A percentile compares a stretch with the other conserved stretches of the same genome.
Conservation (phyloP, 2,113 vertebrate genomes). For the Tichodroma muraria region DNA sequence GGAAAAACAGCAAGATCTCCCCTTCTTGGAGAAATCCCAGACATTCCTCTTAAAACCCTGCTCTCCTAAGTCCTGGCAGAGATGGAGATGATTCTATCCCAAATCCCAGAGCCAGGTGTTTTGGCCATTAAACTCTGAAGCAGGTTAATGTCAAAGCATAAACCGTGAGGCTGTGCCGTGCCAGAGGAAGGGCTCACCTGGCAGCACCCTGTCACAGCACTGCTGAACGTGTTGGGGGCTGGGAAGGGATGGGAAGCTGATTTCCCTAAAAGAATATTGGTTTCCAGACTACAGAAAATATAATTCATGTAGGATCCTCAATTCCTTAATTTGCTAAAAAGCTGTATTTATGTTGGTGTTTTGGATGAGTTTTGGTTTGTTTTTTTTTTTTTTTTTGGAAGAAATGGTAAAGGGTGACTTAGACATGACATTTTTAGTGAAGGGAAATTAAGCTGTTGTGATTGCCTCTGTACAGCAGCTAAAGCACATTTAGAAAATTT, state of each 20-base stretch:
- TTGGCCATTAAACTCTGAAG: not conserved
- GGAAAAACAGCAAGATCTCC: not conserved
- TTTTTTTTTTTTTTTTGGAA: not conserved
- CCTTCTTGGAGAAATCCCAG: not conserved
- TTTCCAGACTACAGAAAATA: not conserved
- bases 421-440: not conserved
- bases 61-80: not conserved
- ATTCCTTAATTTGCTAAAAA: not conserved
- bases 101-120: not conserved
- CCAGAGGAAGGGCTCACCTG: not conserved
- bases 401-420: not conserved
- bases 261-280: not conserved
- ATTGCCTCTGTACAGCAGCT: not conserved
- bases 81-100: not conserved
- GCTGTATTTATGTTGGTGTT: not conserved
- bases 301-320: not conserved
- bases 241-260: not conserved
- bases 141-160: not conserved
- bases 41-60: not conserved
- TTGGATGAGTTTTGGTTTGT: not conserved
- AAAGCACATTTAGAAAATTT: not conserved
- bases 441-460: not conserved
- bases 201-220: not conserved
- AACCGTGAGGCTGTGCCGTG: not conserved
- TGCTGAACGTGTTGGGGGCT: not conserved